Evolutionary conservation across 2,888 invertebrate species (phyloP).

Genomic region (Pegoplata infirma): DNA sequence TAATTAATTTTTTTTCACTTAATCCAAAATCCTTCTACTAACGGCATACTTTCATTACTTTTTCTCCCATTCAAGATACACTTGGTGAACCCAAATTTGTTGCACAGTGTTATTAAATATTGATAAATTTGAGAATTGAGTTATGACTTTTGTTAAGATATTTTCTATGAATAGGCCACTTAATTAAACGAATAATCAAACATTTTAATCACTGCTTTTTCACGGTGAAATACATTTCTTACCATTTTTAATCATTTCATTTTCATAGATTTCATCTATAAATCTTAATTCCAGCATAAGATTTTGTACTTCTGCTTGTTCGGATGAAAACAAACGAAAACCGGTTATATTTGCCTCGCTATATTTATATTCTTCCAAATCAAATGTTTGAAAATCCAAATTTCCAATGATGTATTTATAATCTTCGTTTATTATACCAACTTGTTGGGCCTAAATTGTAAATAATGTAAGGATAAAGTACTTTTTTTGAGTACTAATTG

Average conservation of each 20-base stretch:
- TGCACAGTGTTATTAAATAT: too few species aligned
- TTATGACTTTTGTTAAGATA: too few species aligned
- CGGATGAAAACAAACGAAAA: conserved; percentile 83
- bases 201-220: neutral
- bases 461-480: neutral
- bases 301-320: conserved; percentile 79
- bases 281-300: conserved; percentile 65
- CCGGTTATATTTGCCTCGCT: conserved; percentile 91
- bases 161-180: too few species aligned
- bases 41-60: too few species aligned
- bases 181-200: too few species aligned
- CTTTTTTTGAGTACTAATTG: too few species aligned
- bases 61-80: too few species aligned
- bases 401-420: conserved; percentile 90
- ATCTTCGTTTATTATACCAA: conserved; percentile 97
- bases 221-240: too few species aligned
- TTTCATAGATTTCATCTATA: conserved; percentile 41
- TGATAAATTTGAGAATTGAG: too few species aligned
- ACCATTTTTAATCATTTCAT: conserved; percentile 63
- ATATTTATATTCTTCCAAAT: conserved; percentile 87
- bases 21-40: too few species aligned
- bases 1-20: too few species aligned
- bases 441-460: conserved; percentile 87
- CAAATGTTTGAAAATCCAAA: conserved; percentile 83
- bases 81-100: too few species aligned